Evolutionary conservation across 2,888 invertebrate species (phyloP).

Genomic region (Stenurella melanura): DNA sequence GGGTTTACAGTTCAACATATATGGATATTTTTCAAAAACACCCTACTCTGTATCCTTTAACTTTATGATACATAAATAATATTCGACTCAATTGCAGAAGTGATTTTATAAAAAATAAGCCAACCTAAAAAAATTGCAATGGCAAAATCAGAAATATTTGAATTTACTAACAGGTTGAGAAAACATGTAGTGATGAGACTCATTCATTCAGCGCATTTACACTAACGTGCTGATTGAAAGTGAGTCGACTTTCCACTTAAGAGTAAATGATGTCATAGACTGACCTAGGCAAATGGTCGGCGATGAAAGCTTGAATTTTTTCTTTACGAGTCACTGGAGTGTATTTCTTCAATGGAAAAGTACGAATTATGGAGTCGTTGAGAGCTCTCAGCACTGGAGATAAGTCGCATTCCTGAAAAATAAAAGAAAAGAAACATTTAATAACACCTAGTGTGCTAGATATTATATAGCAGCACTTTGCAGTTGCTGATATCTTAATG

Average conservation of each 20-base stretch:
- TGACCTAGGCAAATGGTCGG: conserved; percentile 87
- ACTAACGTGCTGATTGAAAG: neutral
- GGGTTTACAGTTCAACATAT: too few relatives aligned
- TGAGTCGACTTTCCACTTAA: conserved; percentile 49
- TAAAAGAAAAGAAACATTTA: conserved; percentile 38
- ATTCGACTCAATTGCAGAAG: too few relatives aligned
- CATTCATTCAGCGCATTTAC: neutral
- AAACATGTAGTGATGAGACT: neutral
- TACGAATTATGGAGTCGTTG: conserved; percentile 85
- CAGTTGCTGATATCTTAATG: neutral
- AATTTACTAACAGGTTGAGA: too few relatives aligned
- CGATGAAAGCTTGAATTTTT: conserved; percentile 86
- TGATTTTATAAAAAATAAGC: too few relatives aligned
- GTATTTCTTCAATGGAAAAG: conserved; percentile 89
- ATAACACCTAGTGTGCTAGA: neutral
- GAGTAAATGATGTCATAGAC: conserved; percentile 87
- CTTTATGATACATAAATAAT: too few relatives aligned
- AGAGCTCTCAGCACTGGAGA: conserved; percentile 85
- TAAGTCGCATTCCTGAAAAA: conserved; percentile 82
- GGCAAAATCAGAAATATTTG: too few relatives aligned
- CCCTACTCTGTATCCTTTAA: too few relatives aligned
- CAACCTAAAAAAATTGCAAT: too few relatives aligned
- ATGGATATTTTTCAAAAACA: too few relatives aligned
- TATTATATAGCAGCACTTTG: conserved; percentile 3
- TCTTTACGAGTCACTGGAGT: conserved; percentile 87